Conservation (phyloP, 2,797 vertebrate genomes). For the Podarcis siculus region DNA sequence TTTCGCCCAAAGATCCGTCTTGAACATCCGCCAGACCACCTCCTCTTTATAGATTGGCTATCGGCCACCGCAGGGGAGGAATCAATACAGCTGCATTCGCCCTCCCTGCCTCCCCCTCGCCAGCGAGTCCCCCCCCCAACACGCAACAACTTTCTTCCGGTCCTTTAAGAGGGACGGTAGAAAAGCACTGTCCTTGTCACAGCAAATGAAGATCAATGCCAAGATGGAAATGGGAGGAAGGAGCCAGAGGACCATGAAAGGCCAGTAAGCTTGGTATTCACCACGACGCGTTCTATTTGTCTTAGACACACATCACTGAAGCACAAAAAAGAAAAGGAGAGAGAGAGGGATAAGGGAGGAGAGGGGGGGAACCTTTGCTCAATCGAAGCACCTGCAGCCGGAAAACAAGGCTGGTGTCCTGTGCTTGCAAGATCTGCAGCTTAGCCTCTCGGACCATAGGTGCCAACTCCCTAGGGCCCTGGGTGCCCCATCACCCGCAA, state of each 20-base stretch:
- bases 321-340: background rate
- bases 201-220: slow-evolving; percentile 29
- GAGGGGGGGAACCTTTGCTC: background rate
- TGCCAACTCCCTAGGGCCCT: background rate
- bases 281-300: background rate
- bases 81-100: slow-evolving; percentile 10
- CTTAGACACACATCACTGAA: slow-evolving; percentile 37
- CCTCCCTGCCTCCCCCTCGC: background rate
- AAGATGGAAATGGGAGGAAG: slow-evolving; percentile 2
- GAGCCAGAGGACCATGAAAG: slow-evolving; percentile 33
- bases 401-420: background rate
- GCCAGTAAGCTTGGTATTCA: slow-evolving; percentile 34
- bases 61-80: background rate
- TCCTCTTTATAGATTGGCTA: slow-evolving; percentile 4
- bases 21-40: background rate
- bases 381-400: background rate
- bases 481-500: no score
- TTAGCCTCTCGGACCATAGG: background rate
- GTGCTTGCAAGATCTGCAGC: background rate
- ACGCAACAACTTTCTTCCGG: background rate
- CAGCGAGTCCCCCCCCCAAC: background rate
- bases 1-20: background rate
- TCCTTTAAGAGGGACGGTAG: slow-evolving; percentile 1
- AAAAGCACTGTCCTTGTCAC: slow-evolving; percentile 15
- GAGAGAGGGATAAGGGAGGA: background rate